Evolutionary conservation across 2,797 vertebrate species (phyloP), one percentile per base, ranked within the genome.

Genomic region (Emys orbicularis): DNA sequence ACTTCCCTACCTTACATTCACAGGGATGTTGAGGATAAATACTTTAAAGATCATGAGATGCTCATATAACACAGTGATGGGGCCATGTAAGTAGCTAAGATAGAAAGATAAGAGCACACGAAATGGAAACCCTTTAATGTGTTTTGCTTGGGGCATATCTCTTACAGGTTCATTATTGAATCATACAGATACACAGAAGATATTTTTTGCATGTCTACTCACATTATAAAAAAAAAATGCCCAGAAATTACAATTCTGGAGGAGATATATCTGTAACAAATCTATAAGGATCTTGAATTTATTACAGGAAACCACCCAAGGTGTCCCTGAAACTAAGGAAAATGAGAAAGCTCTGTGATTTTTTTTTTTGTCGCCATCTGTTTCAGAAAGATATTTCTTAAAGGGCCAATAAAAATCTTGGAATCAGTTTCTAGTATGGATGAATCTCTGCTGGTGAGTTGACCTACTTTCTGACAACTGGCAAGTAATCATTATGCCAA

Each of bases 391-490:
- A 34, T 49, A 34, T 23, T 10, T 34, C n/a, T 54, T 81, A 25
- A 19, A 84, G 79, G 79, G 19, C 61, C 72, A 87, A 84, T 91
- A 84, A 83, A 88, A 91, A 57, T 97, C 97, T 98, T 97, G 98
- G 97, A 96, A 97, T 98, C 96, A 96, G 88, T 97, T 95, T 97
- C 91, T 94, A 92, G 97, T 97, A 97, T 93, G 97, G 77, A 96
- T 97, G 96, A 98, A 93, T 98, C 97, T 98, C 97, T 95, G 94
- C 94, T 93, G 97, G 98, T 97, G 91, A 91, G n/a, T 89, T 98
- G 98, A 98, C 98, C 97, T 97, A 98, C 96, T 98, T 98, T 98
- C 88, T 89, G 90, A 79, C 27, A 94, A 84, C 21, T 82, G 77
- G 88, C 65, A 68, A 76, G 3, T 80, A 49, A 82, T 68, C 90